Percentiles rank a stretch among this genome's conserved stretches.
Evolutionary conservation across 2,888 invertebrate species (phyloP).

Genomic region (Watsonalla binaria): DNA sequence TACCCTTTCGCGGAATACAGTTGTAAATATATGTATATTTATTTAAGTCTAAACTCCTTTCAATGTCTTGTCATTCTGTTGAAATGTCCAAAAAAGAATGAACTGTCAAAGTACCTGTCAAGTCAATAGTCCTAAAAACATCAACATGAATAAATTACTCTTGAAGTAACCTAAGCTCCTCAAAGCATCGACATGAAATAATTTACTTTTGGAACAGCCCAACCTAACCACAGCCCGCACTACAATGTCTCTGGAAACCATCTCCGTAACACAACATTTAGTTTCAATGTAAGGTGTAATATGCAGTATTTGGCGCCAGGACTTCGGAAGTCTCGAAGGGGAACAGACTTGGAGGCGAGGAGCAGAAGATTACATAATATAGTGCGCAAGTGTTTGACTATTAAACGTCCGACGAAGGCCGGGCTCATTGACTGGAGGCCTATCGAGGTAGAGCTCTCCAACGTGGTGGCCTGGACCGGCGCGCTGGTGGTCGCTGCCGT

Average conservation of each 20-base stretch:
- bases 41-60: no score
- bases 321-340: neutral
- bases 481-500: slow-evolving; percentile 30
- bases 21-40: no score
- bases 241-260: neutral
- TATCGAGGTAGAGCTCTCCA: slow-evolving; percentile 11
- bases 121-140: neutral
- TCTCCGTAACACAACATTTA: neutral
- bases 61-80: neutral
- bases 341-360: neutral
- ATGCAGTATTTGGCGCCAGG: neutral
- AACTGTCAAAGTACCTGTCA: neutral
- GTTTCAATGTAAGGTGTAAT: neutral
- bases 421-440: slow-evolving; percentile 3
- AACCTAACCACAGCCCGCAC: neutral
- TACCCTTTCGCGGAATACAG: no score
- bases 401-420: neutral
- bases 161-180: neutral
- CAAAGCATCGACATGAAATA: neutral
- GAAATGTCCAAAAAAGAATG: neutral
- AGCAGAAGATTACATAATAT: neutral
- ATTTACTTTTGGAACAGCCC: neutral
- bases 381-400: neutral
- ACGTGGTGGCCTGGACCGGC: slow-evolving; percentile 30
- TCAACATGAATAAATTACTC: neutral